Evolutionary conservation across 2,888 invertebrate species (phyloP).

Genomic region (Agrilus mali): DNA sequence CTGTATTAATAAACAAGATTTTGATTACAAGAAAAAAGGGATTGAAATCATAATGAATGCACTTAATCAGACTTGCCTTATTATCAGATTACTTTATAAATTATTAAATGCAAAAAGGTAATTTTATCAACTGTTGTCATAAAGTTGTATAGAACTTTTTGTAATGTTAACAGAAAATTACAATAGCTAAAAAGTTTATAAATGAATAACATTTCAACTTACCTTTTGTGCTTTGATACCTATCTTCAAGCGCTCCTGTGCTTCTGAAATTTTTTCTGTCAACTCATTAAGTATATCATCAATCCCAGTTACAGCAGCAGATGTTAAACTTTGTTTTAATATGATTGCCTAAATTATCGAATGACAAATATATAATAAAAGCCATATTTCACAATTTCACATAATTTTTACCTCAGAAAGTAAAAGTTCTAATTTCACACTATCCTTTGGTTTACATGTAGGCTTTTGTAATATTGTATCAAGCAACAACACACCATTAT

Average conservation of each 20-base stretch:
- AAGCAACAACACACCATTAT: slow-evolving; percentile 79
- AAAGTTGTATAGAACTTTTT: not conserved
- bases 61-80: no score
- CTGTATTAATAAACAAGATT: slow-evolving; percentile 37
- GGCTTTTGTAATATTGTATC: slow-evolving; percentile 83
- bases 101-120: not conserved
- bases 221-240: slow-evolving; percentile 88
- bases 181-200: not conserved
- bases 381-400: not conserved
- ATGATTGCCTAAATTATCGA: slow-evolving; percentile 53
- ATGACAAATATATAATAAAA: not conserved
- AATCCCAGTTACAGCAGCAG: slow-evolving; percentile 58
- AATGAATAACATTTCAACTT: slow-evolving; percentile 17
- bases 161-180: not conserved
- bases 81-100: not conserved
- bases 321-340: slow-evolving; percentile 67
- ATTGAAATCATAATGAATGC: no score
- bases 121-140: not conserved
- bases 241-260: slow-evolving; percentile 60
- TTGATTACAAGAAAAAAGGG: not conserved
- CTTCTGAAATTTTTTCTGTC: slow-evolving; percentile 58
- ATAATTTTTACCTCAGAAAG: slow-evolving; percentile 59
- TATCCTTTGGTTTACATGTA: slow-evolving; percentile 60
- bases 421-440: slow-evolving; percentile 72
- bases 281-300: slow-evolving; percentile 71